Base-by-base conservation (phyloP, 1,140 invertebrate genomes). In the Leptinotarsa defecta region DNA sequence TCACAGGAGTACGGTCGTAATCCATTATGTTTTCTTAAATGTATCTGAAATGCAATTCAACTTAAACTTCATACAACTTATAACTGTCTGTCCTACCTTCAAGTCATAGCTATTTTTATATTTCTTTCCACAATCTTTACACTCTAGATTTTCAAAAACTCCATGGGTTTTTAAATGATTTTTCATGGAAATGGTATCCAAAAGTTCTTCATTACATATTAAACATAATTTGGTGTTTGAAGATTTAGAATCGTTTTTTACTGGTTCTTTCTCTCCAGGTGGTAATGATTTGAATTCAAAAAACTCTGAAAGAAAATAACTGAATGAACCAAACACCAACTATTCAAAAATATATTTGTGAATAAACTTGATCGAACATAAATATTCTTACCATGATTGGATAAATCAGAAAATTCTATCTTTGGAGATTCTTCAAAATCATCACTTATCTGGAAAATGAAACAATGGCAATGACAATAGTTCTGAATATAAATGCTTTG, bases 1-100 rank as follows among this genome's bases (percentile, higher is more conserved):
- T 68, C 6, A 73, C 81, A 82, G 11, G 71, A 22, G 57, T 73
- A 82, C 5, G 81, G 81, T 74, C 77, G 74, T 74, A 79, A 76
- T 19, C 81, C 81, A 34, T 77, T 82, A 63, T 82, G 81, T 67
- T 78, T 78, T 48, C 80, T 74, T 8, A 77, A 71, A 71, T 82
- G 81, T 65, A 80, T 76, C 75, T 76, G 43, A 3, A 68, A 68
- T 57, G 6, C 13, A 19, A 19, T 4, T 5, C 0, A 19, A 57
- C 34, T 43, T 43, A 8, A 19, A 57, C 15, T 57, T 57, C 6
- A 19, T 15, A 57, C 17, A 6, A 57, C 0, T 4, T 17, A 15
- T 5, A 57, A n/a, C 4, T 34, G 15, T 24, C 63, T 57, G n/a
- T 57, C n/a, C 19, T 49, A 73, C 71, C 43, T 22, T 73, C 22